Evolutionary conservation across 37 sponge, comb jelly and placozoan genomes (phyloP).

Genomic region (Petrosia ficiformis): DNA sequence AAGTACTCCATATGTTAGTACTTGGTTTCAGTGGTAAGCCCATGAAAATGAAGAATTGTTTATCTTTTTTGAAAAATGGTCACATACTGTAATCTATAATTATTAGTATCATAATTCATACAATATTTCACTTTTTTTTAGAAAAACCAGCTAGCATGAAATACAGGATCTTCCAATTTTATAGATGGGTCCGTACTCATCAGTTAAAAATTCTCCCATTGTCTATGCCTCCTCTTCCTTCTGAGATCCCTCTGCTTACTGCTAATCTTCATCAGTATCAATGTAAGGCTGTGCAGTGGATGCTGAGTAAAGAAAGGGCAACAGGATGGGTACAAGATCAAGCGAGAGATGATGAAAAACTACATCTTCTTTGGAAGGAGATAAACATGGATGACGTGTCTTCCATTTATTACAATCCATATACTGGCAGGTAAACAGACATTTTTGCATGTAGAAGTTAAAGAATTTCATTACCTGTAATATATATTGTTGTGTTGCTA

Average conservation of each 20-base stretch:
- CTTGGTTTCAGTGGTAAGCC: too few species aligned
- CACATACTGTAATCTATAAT: too few species aligned
- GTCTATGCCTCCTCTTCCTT: neutral
- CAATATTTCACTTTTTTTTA: too few species aligned
- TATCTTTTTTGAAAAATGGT: too few species aligned
- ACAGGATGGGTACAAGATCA: neutral
- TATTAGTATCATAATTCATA: too few species aligned
- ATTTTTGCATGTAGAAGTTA: too few species aligned
- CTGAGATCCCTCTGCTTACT: constrained; percentile 14
- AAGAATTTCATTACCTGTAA: too few species aligned
- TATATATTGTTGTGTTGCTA: too few species aligned
- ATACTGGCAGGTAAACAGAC: neutral
- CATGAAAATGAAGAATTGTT: too few species aligned
- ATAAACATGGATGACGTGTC: neutral
- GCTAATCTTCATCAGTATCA: constrained; percentile 64
- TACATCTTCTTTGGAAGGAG: neutral
- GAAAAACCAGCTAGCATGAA: too few species aligned
- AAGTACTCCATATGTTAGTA: too few species aligned
- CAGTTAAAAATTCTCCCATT: neutral
- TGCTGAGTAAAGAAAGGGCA: constrained; percentile 61
- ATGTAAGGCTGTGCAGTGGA: constrained; percentile 68
- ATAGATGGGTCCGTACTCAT: neutral
- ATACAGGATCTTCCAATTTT: neutral
- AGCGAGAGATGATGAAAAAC: neutral
- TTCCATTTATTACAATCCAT: constrained; percentile 6